These are phyloP conservation scores for Seira ritae DNA, from an alignment of 2,888 invertebrate genomes.

Conservation along the genomic window DNA sequence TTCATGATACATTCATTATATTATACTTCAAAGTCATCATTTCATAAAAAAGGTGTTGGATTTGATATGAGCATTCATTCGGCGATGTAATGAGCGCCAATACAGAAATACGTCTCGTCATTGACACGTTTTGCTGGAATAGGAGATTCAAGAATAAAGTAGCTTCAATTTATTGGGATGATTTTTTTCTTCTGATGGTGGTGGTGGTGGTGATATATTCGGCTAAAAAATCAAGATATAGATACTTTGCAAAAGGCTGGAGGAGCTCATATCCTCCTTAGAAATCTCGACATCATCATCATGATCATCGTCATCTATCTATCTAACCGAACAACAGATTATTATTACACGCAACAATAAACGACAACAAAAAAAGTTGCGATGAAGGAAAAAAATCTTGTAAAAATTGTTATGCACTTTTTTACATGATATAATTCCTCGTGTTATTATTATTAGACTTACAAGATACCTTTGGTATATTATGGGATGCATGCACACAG, in stretches of 20 bases:
- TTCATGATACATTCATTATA: not conserved
- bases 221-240: slow-evolving; percentile 3
- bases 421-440: slow-evolving; percentile 21
- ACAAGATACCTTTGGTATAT: too few relatives aligned
- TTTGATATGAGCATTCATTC: not conserved
- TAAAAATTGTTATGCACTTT: slow-evolving; percentile 47
- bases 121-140: slow-evolving; percentile 60
- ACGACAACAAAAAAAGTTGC: slow-evolving; percentile 55
- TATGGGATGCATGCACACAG: too few relatives aligned
- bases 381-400: too few relatives aligned
- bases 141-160: too few relatives aligned
- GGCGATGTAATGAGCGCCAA: slow-evolving; percentile 44
- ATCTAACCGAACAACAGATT: slow-evolving; percentile 49
- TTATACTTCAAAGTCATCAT: not conserved
- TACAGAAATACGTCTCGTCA: slow-evolving; percentile 54
- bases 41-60: not conserved
- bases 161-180: slow-evolving; percentile 50
- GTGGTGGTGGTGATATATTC: slow-evolving; percentile 41
- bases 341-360: slow-evolving; percentile 64
- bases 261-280: not conserved
- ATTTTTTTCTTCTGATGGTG: slow-evolving; percentile 22
- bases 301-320: slow-evolving; percentile 56
- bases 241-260: not conserved
- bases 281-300: not conserved
- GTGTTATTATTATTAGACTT: slow-evolving; percentile 43